Evolutionary conservation across 1,140 invertebrate genomes (phyloP), one percentile per base, ranked within the genome.

Genomic region (Philotrypesis tridentata): DNA sequence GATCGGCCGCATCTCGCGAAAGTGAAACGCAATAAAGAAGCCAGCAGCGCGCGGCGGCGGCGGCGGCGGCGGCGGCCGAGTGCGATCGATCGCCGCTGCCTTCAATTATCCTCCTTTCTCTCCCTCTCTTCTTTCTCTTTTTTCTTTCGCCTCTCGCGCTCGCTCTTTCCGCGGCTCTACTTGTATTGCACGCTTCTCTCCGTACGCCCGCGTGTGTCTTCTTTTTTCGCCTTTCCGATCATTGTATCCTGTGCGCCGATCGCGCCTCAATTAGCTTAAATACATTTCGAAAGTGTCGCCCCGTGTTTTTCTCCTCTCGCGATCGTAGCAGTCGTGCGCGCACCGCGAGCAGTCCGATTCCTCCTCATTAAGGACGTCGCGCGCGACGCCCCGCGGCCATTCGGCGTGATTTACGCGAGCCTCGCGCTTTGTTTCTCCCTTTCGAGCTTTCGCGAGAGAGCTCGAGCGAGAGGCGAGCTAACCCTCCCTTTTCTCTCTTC

Each of bases 1-100:
- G 87, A 87, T 88, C 84, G 82, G 85, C 84, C 82, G 86, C 87
- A 86, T 88, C 86, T 86, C 86, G 87, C 86, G 87, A 88, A 88
- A 88, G 87, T 88, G 86, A 87, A 88, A 87, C 86, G 87, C 87
- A 85, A 88, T 79, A 80, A 84, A 82, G 65, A 80, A 84, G 63
- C 67, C 2, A 37, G 60, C 12, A 17, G 48, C 33, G 43, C 74
- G 29, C 80, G 31, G n/a, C n/a, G n/a, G n/a, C n/a, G n/a, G n/a
- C n/a, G n/a, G n/a, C n/a, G n/a, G n/a, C n/a, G n/a, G n/a, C n/a
- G n/a, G n/a, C n/a, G n/a, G n/a, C n/a, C 80, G 55, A 21, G 79
- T 7, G 61, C 27, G 74, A 82, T 82, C 76, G 70, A 83, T 73
- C 61, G 70, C 72, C 29, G 61, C 75, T 27, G 74, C 61, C 82